phyloP scores from a whole-genome alignment of 2,113 vertebrate genomes.

The Tretioscincus oriximinensis region DNA sequence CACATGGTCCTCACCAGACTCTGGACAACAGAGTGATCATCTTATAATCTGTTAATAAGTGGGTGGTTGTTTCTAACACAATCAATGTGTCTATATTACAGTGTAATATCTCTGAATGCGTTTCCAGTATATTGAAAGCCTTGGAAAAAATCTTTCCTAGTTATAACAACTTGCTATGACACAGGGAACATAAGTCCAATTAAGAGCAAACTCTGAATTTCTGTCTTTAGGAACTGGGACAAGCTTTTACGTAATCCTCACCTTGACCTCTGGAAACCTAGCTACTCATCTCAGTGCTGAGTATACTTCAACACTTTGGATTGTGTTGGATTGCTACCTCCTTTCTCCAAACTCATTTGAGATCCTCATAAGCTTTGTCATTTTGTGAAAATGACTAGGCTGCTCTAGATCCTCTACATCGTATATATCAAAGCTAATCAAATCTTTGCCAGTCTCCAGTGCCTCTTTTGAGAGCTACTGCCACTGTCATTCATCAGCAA shows the following conservation, averaged over 20 bases:
- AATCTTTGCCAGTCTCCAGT: slow-evolving; percentile 49
- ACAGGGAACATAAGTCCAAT: not conserved
- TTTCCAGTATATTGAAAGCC: not conserved
- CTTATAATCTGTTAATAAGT: no score
- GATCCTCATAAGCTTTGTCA: not conserved
- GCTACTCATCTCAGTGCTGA: fast-evolving
- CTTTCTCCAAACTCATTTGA: not conserved
- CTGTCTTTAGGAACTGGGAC: not conserved
- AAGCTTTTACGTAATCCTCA: fast-evolving
- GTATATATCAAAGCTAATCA: slow-evolving; percentile 58
- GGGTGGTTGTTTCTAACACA: no score
- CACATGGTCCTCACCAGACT: no score
- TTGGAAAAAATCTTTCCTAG: not conserved
- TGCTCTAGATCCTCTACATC: slow-evolving; percentile 31
- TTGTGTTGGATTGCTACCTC: not conserved
- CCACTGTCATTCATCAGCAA: slow-evolving; percentile 55
- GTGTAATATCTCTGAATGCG: not conserved
- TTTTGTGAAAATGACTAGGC: slow-evolving; percentile 33
- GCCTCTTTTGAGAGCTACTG: slow-evolving; percentile 54
- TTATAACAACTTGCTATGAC: not conserved
- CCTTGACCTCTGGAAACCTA: fast-evolving
- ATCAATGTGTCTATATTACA: no score
- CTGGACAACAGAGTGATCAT: no score
- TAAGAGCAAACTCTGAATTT: not conserved
- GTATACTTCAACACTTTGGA: not conserved